phyloP scores from a whole-genome alignment of 2,113 vertebrate genomes.

The Cephalopterus ornatus region DNA sequence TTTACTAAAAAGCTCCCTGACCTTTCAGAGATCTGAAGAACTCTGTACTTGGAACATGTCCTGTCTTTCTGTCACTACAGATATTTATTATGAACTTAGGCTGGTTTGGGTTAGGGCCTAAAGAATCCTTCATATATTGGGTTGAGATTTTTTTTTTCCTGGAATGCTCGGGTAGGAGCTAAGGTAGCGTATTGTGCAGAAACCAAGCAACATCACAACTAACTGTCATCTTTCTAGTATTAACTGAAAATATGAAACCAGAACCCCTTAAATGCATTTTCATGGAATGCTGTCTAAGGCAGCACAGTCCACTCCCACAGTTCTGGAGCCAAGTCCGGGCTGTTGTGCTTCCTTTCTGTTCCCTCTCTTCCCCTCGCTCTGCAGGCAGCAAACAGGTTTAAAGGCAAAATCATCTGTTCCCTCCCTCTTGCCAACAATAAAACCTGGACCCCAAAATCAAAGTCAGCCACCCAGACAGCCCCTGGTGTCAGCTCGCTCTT shows the following conservation, averaged over 20 bases:
- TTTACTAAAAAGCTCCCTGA: conserved; percentile 14
- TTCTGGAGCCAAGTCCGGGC: not conserved
- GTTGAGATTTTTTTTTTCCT: not conserved
- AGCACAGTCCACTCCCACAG: not conserved
- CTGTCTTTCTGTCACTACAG: conserved; percentile 11
- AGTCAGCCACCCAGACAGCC: not conserved
- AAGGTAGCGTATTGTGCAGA: not conserved
- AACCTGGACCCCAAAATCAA: not conserved
- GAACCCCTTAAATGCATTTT: not conserved
- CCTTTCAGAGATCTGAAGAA: not conserved
- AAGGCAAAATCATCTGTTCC: not conserved
- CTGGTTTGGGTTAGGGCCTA: not conserved
- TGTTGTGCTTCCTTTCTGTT: not conserved
- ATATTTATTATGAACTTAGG: not conserved
- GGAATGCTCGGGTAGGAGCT: not conserved
- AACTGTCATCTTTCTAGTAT: not conserved
- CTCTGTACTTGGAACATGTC: not conserved
- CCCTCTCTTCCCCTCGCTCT: not conserved
- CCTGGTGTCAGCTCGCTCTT: not conserved
- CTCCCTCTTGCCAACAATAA: not conserved
- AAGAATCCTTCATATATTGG: not conserved
- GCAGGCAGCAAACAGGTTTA: not conserved
- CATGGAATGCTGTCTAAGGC: not conserved
- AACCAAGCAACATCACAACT: not conserved
- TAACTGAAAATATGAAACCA: not conserved